A percentile compares a stretch with the other conserved stretches of the same genome.
Conservation (phyloP, 2,888 invertebrate species). For the Auanema freiburgensis region DNA sequence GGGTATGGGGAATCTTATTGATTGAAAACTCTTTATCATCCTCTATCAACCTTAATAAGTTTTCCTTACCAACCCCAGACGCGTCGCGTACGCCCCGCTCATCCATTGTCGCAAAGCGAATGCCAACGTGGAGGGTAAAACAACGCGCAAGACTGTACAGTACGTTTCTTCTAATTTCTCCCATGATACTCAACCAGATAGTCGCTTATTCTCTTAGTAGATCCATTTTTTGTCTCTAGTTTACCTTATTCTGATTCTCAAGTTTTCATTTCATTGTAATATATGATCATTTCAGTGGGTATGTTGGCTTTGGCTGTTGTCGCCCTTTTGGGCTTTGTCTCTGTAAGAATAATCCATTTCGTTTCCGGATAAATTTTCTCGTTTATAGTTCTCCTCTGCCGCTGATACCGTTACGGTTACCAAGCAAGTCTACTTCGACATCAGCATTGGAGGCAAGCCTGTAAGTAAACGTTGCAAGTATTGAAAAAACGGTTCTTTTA, state of each 20-base stretch:
- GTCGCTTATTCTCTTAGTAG: not conserved
- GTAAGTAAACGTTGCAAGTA: slow-evolving; percentile 14
- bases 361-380: not conserved
- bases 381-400: slow-evolving; percentile 23
- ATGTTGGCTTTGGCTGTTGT: slow-evolving; percentile 22
- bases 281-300: slow-evolving; percentile 19
- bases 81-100: slow-evolving; percentile 18
- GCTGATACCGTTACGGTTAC: slow-evolving; percentile 41
- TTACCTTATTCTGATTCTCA: not conserved
- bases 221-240: not conserved
- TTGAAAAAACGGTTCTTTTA: not conserved
- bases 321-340: slow-evolving; percentile 18
- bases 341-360: not conserved
- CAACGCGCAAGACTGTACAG: slow-evolving; percentile 18
- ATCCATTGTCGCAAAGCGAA: slow-evolving; percentile 10
- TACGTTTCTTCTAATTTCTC: slow-evolving; percentile 8
- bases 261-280: not conserved
- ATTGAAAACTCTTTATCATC: not conserved
- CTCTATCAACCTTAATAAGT: slow-evolving; percentile 1
- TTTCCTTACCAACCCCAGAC: slow-evolving; percentile 4
- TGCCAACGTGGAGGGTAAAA: slow-evolving; percentile 23
- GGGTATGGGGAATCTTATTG: no score
- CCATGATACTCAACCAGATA: not conserved
- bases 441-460: slow-evolving; percentile 38
- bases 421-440: slow-evolving; percentile 42